Percentiles rank a stretch among this genome's conserved stretches.
Evolutionary conservation across 2,888 invertebrate species (phyloP).

Genomic region (Noctua janthe): DNA sequence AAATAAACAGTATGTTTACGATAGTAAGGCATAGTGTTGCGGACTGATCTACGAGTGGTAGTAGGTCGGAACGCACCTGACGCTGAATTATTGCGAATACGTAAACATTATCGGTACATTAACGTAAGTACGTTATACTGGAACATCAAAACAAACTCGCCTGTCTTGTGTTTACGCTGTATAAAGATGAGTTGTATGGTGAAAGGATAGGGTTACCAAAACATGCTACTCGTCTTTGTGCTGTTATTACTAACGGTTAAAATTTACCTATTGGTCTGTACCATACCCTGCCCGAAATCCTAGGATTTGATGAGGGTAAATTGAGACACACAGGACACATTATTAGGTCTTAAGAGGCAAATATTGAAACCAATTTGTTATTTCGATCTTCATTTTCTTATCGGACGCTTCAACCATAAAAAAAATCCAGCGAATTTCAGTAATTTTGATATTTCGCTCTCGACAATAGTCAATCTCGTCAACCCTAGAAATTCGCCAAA

Average conservation of each 20-base stretch:
- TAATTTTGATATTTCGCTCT: background rate
- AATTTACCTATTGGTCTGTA: background rate
- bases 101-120: constrained; percentile 68
- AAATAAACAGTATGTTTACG: constrained; percentile 82
- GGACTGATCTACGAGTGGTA: constrained; percentile 78
- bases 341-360: background rate
- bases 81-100: constrained; percentile 79
- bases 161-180: constrained; percentile 25
- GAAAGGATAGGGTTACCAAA: constrained; percentile 5
- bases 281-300: background rate
- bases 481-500: constrained; percentile 63
- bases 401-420: too few relatives aligned
- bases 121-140: constrained; percentile 67
- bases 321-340: background rate
- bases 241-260: background rate
- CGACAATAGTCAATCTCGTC: constrained; percentile 4
- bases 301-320: background rate
- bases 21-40: constrained; percentile 71
- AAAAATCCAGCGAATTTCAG: background rate
- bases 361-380: background rate
- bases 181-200: constrained; percentile 22
- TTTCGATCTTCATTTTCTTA: background rate
- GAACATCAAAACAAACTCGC: constrained; percentile 43
- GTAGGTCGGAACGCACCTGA: constrained; percentile 77
- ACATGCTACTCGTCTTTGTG: background rate